Base-by-base conservation (phyloP, 2,113 vertebrate species). In the Cebidichthys violaceus region DNA sequence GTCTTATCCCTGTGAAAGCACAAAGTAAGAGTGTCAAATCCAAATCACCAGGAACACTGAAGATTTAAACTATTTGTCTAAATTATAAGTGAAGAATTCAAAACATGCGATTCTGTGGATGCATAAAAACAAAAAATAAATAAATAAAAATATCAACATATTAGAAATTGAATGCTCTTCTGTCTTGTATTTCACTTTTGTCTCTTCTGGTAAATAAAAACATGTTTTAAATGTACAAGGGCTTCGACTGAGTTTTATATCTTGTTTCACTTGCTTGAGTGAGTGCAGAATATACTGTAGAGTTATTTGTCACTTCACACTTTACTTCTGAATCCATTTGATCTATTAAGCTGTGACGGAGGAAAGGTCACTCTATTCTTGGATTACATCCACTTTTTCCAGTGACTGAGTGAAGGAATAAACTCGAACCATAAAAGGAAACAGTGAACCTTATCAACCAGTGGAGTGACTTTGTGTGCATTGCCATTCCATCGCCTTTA, bases 301-400 rank as follows among this genome's bases (percentile, higher is more conserved):
- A 33, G 67, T 65, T 64, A 71, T 62, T 79, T 67, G 73, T 78
- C 59, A 68, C 29, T 65, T 62, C 61, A 64, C 60, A 67, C 79
- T 83, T 64, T 60, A 70, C 73, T 29, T 59, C 29, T 39, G 2
- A 66, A 54, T 62, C 70, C 31, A 67, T 72, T 77, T 70, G 41
- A 67, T 75, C 57, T 64, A 86, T 83, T 85, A 75, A 70, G 29
- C 57, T 83, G 70, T 83, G 54, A 75, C 2, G 0, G 29, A 65
- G 43, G 54, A 83, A 86, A 87, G 65, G 69, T 78, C 85, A 64
- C 43, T 61, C 47, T 67, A 18, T 41, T 81, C 65, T 72, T 71
- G 50, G 54, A 69, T 62, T 33, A 64, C 47, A 68, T 69, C 1
- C 39, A 72, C 39, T 62, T 77, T 15, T 69, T 78, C n/a, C 0